Base-by-base conservation (phyloP, 2,113 vertebrate genomes). In the Ranitomeya variabilis region DNA sequence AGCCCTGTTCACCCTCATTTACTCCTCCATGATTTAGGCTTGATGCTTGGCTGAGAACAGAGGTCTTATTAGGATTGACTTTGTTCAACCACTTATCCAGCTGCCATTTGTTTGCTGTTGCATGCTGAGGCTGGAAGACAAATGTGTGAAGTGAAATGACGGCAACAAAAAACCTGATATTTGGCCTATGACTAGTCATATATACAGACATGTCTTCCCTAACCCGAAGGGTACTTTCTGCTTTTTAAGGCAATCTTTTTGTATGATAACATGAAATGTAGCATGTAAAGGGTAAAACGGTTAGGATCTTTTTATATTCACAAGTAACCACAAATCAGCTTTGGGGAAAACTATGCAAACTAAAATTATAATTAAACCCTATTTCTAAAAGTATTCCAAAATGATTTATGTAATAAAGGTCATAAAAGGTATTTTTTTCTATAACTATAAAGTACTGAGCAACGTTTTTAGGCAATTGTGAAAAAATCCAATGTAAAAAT, bases 31-130 rank as follows among this genome's bases (percentile, higher is more conserved):
- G 94, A 91, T 92, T 95, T 2, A 92, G 91, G 87, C 90, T 90
- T 1, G 94, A 93, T 86, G 96, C 94, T 66, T 95, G 94, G 90
- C 94, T 95, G 90, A 95, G 91, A 89, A 94, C 93, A 78, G 93
- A 92, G 0, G 95, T 96, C 92, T 96, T 97, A 90, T 93, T 95
- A 0, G 95, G 92, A 66, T 94, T 95, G n/a, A 97, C 96, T 89
- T 97, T 99, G 91, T 97, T 97, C 79, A 99, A 93, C 98, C 98
- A 99, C 94, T 97, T 97, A 94, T 99, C 97, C 93, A 99, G 93
- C 92, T 99, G 98, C 98, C 98, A 99, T 92, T 99, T 97, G 93
- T 97, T 95, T 67, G 95, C 94, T 3, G 96, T 95, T 0, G 95
- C 94, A 0, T 94, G 95, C 87, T 97, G 94, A 0, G 94, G 93